A percentile compares a stretch with the other conserved stretches of the same genome.
These are phyloP conservation scores for Pyxicephalus adspersus DNA, from an alignment of 2,113 vertebrate species.

Conservation along the genomic window DNA sequence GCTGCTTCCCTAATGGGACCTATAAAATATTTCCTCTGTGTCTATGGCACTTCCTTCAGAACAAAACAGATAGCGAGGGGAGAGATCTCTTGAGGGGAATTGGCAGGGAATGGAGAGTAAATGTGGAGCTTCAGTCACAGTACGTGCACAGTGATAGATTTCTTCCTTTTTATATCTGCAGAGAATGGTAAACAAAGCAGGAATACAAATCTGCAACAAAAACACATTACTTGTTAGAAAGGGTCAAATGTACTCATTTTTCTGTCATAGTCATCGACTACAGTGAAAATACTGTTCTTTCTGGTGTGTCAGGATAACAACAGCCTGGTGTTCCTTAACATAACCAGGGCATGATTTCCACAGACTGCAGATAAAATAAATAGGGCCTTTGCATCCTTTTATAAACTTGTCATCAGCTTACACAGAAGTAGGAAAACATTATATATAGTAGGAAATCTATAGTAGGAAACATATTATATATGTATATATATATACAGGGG, in stretches of 20 bases:
- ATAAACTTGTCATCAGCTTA: no score
- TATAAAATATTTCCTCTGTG: slow-evolving; percentile 59
- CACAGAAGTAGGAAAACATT: no score
- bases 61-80: slow-evolving; percentile 27
- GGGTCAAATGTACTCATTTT: slow-evolving; percentile 1
- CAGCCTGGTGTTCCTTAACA: no score
- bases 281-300: no score
- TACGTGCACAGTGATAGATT: slow-evolving; percentile 33
- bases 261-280: background rate
- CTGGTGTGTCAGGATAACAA: no score
- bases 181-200: slow-evolving; percentile 14
- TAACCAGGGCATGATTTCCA: no score
- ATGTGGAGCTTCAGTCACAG: slow-evolving; percentile 35
- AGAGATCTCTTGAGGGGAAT: slow-evolving; percentile 32
- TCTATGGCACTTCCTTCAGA: slow-evolving; percentile 44
- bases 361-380: no score
- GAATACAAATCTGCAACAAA: slow-evolving; percentile 30
- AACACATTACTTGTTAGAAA: background rate
- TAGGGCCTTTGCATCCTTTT: no score
- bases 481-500: no score
- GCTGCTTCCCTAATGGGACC: slow-evolving; percentile 62
- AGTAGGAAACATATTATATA: no score
- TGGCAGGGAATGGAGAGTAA: slow-evolving; percentile 19
- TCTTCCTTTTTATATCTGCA: slow-evolving; percentile 24
- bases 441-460: no score